phyloP scores from a whole-genome alignment of 2,888 invertebrate species.

The Drosophila merina region DNA sequence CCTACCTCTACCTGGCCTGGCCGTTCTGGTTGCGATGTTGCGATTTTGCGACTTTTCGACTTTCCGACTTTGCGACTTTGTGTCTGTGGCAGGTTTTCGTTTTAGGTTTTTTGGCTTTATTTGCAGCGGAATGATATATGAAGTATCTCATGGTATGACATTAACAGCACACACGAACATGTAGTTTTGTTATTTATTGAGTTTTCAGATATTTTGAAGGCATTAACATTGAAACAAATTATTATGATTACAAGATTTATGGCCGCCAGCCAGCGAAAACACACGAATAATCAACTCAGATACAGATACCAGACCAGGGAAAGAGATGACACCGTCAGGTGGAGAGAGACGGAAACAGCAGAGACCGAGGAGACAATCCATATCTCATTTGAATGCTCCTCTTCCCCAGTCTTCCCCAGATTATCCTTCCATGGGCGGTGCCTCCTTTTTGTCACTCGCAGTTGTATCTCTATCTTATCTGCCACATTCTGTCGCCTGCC shows the following conservation, averaged over 20 bases:
- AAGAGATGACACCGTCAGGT: slow-evolving; percentile 25
- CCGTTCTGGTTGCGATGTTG: slow-evolving; percentile 45
- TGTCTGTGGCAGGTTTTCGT: slow-evolving; percentile 36
- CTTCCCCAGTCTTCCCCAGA: not conserved
- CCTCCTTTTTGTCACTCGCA: slow-evolving; percentile 16
- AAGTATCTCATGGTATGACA: slow-evolving; percentile 83
- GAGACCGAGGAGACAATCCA: not conserved
- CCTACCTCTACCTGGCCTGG: slow-evolving; percentile 71
- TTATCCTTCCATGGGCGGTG: not conserved
- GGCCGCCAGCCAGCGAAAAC: slow-evolving; percentile 66
- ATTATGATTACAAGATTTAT: slow-evolving; percentile 83
- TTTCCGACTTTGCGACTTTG: slow-evolving; percentile 9
- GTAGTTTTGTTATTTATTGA: slow-evolving; percentile 82
- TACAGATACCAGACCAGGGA: slow-evolving; percentile 31
- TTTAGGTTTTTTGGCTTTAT: slow-evolving; percentile 25
- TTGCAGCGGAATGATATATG: slow-evolving; percentile 80
- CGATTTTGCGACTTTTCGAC: slow-evolving; percentile 2
- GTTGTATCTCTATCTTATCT: slow-evolving; percentile 11
- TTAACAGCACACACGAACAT: slow-evolving; percentile 83
- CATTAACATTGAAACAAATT: slow-evolving; percentile 83
- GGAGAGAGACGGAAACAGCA: not conserved
- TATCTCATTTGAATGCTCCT: slow-evolving; percentile 63
- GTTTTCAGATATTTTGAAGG: slow-evolving; percentile 83
- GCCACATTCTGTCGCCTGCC: slow-evolving; percentile 52
- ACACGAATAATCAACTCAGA: slow-evolving; percentile 72